Percentiles rank a stretch among this genome's conserved stretches.
These are phyloP conservation scores for Petaurus breviceps DNA, from an alignment of 2,113 vertebrate genomes.

Conservation along the genomic window DNA sequence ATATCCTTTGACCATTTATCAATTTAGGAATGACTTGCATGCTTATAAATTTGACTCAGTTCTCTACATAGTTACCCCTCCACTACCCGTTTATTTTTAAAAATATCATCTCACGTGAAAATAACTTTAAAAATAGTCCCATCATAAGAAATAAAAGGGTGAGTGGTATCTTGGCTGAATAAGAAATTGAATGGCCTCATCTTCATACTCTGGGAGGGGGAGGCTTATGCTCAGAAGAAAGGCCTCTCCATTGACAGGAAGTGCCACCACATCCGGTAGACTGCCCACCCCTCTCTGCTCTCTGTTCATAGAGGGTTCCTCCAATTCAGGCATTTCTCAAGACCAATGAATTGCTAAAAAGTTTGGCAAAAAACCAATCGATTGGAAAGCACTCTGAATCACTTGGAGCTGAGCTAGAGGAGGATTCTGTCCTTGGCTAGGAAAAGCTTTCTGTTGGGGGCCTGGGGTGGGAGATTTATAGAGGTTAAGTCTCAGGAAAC, in stretches of 20 bases:
- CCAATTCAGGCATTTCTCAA: conserved; percentile 95
- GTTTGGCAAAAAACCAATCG: conserved; percentile 90
- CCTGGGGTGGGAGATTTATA: no score
- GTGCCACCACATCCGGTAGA: conserved; percentile 93
- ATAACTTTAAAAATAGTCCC: no score
- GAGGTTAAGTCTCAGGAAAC: not conserved
- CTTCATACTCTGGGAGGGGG: conserved; percentile 93
- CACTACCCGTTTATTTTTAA: no score
- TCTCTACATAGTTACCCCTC: no score
- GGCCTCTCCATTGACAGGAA: conserved; percentile 94
- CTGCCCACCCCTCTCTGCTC: conserved; percentile 92
- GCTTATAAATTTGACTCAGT: no score
- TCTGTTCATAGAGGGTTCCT: conserved; percentile 95
- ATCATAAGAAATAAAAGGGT: no score
- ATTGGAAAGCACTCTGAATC: conserved; percentile 91
- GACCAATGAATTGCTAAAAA: conserved; percentile 91
- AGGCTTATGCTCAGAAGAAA: conserved; percentile 95
- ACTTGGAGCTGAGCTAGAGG: accelerated
- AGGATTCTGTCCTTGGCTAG: no score
- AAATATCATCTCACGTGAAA: no score
- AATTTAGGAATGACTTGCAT: no score
- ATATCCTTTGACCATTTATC: no score
- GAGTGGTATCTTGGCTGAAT: conserved; percentile 94
- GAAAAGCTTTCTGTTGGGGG: no score
- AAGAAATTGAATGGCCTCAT: conserved; percentile 88